Conservation (phyloP, 2,888 invertebrate genomes). For the Nomada ferruginata region DNA sequence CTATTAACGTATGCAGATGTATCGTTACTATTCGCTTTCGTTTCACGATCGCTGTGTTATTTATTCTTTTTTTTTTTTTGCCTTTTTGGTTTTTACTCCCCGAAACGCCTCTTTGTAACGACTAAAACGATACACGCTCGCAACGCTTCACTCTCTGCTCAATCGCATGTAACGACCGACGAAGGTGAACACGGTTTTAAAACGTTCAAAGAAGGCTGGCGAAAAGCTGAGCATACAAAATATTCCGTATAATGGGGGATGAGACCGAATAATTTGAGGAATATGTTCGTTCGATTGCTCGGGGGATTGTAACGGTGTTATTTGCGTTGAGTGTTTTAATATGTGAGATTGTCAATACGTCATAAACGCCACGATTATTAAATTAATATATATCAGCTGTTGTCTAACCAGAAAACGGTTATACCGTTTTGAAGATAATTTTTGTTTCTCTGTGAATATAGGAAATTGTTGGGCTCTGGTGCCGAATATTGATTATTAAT, state of each 20-base stretch:
- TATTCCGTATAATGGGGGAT: no score
- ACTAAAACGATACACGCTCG: conserved; percentile 50
- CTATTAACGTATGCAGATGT: neutral
- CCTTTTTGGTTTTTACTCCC: neutral
- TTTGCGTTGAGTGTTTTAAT: neutral
- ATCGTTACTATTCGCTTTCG: conserved; percentile 23
- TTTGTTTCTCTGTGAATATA: neutral
- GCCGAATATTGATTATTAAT: neutral
- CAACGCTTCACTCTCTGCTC: conserved; percentile 64
- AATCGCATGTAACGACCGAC: conserved; percentile 25
- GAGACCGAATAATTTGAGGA: no score
- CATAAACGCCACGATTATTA: neutral
- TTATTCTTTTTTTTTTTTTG: neutral
- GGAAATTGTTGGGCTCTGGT: no score
- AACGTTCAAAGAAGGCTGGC: neutral
- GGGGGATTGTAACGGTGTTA: neutral
- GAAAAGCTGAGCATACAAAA: no score
- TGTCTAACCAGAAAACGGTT: no score
- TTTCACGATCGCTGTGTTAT: neutral
- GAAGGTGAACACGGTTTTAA: conserved; percentile 3
- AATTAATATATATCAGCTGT: neutral
- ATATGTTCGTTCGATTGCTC: neutral
- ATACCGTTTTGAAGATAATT: neutral
- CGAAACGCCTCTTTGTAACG: conserved; percentile 17
- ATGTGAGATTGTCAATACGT: neutral